A percentile compares a stretch with the other conserved stretches of the same genome.
These are phyloP conservation scores for Hirtodrosophila duncani DNA, from an alignment of 2,888 invertebrate species.

Conservation along the genomic window DNA sequence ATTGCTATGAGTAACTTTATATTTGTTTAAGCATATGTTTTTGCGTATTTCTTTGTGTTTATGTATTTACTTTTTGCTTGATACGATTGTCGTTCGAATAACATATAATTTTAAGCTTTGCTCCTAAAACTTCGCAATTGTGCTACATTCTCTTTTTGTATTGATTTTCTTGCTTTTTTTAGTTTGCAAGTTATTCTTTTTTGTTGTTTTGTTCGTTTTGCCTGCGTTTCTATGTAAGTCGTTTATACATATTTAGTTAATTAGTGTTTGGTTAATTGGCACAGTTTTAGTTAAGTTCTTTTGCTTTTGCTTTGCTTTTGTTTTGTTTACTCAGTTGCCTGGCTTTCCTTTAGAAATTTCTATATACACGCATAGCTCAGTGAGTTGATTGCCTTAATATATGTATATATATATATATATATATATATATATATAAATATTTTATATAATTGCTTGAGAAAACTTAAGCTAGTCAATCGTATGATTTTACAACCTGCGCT, in stretches of 20 bases:
- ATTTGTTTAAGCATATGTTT: conserved; percentile 12
- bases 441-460: conserved; percentile 48
- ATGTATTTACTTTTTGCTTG: conserved; percentile 51
- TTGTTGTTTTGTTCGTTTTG: conserved; percentile 3
- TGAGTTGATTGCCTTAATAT: conserved; percentile 16
- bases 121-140: no score
- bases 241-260: no score
- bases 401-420: conserved; percentile 11
- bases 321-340: conserved; percentile 21
- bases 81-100: conserved; percentile 62
- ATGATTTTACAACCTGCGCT: conserved; percentile 64
- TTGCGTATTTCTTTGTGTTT: conserved; percentile 55
- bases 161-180: conserved; percentile 41
- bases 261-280: conserved; percentile 53
- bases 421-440: conserved; percentile 46
- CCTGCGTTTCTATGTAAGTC: conserved; percentile 13
- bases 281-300: conserved; percentile 41
- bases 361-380: conserved; percentile 44
- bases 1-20: conserved; percentile 27
- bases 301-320: no score
- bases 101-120: conserved; percentile 25
- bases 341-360: conserved; percentile 6
- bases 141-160: conserved; percentile 20
- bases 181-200: conserved; percentile 9
- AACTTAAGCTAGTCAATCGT: conserved; percentile 8